phyloP scores from a whole-genome alignment of 2,797 vertebrate genomes.

The Gastrophryne carolinensis region DNA sequence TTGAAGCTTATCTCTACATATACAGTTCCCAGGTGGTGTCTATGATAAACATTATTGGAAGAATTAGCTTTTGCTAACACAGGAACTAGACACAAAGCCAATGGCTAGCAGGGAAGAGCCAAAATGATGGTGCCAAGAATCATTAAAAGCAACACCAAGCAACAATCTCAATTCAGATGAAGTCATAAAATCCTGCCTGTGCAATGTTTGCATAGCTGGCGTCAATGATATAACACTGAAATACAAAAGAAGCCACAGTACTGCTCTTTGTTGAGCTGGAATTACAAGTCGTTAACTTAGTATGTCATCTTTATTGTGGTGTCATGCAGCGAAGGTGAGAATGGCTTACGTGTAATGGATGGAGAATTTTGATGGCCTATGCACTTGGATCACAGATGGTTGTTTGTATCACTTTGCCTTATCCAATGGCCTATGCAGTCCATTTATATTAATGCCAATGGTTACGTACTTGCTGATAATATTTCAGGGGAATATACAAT shows the following conservation, averaged over 20 bases:
- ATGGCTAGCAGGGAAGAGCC: conserved; percentile 70
- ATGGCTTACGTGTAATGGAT: conserved; percentile 74
- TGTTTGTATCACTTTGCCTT: conserved; percentile 68
- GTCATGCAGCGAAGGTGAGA: conserved; percentile 75
- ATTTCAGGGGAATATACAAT: conserved; percentile 53
- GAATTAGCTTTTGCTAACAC: conserved; percentile 80
- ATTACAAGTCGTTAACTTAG: conserved; percentile 85
- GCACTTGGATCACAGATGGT: conserved; percentile 78
- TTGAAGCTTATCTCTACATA: conserved; percentile 80
- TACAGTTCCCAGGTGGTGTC: conserved; percentile 81
- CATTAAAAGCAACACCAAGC: conserved; percentile 76
- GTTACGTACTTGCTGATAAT: conserved; percentile 56
- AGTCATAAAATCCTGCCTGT: conserved; percentile 77
- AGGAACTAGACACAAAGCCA: conserved; percentile 76
- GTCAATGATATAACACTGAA: conserved; percentile 74
- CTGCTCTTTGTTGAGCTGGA: conserved; percentile 78
- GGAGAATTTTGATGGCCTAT: conserved; percentile 77
- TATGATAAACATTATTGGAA: conserved; percentile 84
- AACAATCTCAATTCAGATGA: conserved; percentile 72
- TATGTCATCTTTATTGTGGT: conserved; percentile 84
- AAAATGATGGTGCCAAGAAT: conserved; percentile 75
- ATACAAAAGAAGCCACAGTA: conserved; percentile 76
- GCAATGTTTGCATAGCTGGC: conserved; percentile 81
- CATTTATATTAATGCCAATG: conserved; percentile 58
- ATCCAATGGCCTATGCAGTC: conserved; percentile 54